Percentiles rank a stretch among this genome's conserved stretches.
Evolutionary conservation across 2,888 invertebrate species (phyloP).

Genomic region (Rhagonycha lutea): DNA sequence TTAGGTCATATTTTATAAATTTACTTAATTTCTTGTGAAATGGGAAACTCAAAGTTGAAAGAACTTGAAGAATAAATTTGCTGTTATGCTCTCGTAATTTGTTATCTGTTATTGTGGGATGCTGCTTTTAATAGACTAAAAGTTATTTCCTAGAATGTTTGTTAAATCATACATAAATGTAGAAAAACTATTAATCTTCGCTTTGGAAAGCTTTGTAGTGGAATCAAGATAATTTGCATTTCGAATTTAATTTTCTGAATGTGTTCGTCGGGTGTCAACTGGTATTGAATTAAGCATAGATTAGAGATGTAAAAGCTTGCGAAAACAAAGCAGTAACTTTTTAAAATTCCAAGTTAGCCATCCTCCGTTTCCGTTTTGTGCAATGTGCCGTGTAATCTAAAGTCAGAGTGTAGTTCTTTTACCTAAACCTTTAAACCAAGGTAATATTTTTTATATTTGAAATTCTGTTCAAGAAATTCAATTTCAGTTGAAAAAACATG

Average conservation of each 20-base stretch:
- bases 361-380: constrained; percentile 13
- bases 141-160: neutral
- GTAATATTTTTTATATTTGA: constrained; percentile 9
- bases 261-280: neutral
- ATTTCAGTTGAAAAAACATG: neutral
- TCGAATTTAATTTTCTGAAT: neutral
- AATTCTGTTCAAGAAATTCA: neutral
- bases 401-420: constrained; percentile 4
- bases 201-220: neutral
- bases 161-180: neutral
- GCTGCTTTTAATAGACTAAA: neutral
- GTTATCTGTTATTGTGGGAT: neutral
- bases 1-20: neutral
- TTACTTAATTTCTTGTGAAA: neutral
- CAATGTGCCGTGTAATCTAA: constrained; percentile 7
- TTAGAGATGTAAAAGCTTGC: constrained; percentile 8
- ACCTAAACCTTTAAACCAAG: constrained; percentile 10
- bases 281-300: neutral
- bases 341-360: constrained; percentile 11
- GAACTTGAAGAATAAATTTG: neutral
- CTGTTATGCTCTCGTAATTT: neutral
- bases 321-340: constrained; percentile 5
- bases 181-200: neutral
- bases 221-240: neutral
- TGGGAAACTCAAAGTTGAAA: neutral